These are phyloP conservation scores for Naso thynnoides DNA, from an alignment of 2,797 vertebrate species.

Conservation along the genomic window DNA sequence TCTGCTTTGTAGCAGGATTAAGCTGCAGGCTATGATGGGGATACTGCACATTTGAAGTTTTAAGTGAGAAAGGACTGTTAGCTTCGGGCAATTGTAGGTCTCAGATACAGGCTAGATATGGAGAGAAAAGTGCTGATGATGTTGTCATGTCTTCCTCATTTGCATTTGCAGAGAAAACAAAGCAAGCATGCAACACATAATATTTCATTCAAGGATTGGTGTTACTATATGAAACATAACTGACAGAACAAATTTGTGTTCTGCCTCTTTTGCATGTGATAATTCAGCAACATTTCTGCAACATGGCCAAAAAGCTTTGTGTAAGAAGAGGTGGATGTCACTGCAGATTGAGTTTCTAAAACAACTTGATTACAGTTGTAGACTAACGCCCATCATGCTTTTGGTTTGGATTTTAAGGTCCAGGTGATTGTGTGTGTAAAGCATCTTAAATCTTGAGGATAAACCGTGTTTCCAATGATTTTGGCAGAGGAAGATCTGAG, in stretches of 20 bases:
- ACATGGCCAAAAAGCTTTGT: no score
- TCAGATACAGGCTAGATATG: conserved; percentile 44
- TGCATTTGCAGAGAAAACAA: conserved; percentile 1
- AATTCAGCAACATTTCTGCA: no score
- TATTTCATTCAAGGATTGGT: neutral
- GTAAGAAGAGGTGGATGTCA: no score
- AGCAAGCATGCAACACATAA: neutral
- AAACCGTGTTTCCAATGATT: no score
- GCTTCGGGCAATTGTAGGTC: conserved; percentile 16
- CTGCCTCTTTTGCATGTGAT: no score
- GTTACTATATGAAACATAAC: neutral
- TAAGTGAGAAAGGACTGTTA: conserved; percentile 40
- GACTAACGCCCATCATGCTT: no score
- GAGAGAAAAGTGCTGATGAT: conserved; percentile 17
- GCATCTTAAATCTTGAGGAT: no score
- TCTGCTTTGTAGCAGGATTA: conserved; percentile 22
- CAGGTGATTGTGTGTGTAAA: no score
- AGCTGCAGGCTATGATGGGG: conserved; percentile 19
- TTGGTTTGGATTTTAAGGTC: no score
- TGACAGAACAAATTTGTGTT: neutral
- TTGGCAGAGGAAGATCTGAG: no score
- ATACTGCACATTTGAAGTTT: conserved; percentile 53
- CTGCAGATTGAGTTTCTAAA: no score
- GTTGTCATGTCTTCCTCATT: conserved; percentile 33
- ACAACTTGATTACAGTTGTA: no score